A percentile compares a stretch with the other conserved stretches of the same genome.
phyloP scores from a whole-genome alignment of 2,888 invertebrate genomes.

The Tridacna crocea region DNA sequence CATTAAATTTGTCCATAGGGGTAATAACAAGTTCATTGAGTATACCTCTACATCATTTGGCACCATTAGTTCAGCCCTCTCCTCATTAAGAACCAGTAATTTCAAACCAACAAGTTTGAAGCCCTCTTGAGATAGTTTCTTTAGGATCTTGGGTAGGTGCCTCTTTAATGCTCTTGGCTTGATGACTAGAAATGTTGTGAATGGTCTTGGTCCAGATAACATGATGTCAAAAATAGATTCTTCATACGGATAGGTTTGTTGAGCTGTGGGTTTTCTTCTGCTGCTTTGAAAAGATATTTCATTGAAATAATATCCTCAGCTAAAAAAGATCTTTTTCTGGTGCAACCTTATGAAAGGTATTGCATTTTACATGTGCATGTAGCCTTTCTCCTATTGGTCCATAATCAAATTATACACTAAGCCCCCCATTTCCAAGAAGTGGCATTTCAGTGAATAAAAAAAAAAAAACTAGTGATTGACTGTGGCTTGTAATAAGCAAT shows the following conservation, averaged over 20 bases:
- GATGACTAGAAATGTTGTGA: constrained; percentile 77
- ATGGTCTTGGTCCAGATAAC: constrained; percentile 73
- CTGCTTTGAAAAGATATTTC: neutral
- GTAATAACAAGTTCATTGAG: too few species aligned
- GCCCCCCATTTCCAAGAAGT: too few species aligned
- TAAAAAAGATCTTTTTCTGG: too few species aligned
- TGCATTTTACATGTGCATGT: too few species aligned
- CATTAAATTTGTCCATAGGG: too few species aligned
- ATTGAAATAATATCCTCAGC: neutral
- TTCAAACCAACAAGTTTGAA: constrained; percentile 76
- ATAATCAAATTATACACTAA: too few species aligned
- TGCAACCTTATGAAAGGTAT: too few species aligned
- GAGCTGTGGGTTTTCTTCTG: neutral
- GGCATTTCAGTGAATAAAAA: too few species aligned
- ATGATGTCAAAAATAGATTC: constrained; percentile 78
- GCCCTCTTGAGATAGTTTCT: constrained; percentile 76
- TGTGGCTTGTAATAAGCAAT: too few species aligned
- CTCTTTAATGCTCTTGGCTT: constrained; percentile 77
- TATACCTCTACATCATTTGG: constrained; percentile 62
- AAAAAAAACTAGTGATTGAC: too few species aligned
- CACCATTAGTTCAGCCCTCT: constrained; percentile 61
- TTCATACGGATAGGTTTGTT: constrained; percentile 29
- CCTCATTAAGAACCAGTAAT: constrained; percentile 63
- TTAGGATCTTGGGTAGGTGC: constrained; percentile 76
- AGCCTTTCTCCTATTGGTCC: too few species aligned